These are phyloP conservation scores for Crocodylus rhombifer DNA, from an alignment of 2,797 vertebrate species.

Conservation along the genomic window DNA sequence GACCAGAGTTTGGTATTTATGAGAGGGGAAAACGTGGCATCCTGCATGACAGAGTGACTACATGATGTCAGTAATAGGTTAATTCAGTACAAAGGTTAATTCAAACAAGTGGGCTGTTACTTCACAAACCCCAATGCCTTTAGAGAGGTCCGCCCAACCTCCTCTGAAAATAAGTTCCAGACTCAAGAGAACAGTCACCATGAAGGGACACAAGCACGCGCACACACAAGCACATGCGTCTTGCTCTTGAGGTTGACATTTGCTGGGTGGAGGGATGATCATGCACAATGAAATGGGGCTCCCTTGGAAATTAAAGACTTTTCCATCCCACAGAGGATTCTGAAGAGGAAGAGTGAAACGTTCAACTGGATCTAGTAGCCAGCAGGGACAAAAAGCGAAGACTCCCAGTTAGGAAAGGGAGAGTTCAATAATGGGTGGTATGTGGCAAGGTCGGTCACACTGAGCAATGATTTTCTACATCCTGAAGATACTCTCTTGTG, in stretches of 20 bases:
- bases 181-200: fast-evolving
- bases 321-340: not conserved
- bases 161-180: not conserved
- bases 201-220: not conserved
- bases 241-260: not conserved
- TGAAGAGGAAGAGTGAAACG: not conserved
- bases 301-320: not conserved
- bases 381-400: not conserved
- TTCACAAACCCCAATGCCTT: not conserved
- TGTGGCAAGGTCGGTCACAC: not conserved
- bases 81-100: not conserved
- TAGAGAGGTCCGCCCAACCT: not conserved
- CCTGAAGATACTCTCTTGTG: not conserved
- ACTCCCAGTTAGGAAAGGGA: not conserved
- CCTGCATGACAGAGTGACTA: not conserved
- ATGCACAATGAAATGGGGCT: not conserved
- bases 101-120: not conserved
- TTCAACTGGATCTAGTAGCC: not conserved
- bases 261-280: not conserved
- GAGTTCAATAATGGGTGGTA: not conserved
- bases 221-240: not conserved
- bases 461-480: not conserved
- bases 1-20: not conserved
- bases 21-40: not conserved
- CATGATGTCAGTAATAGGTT: not conserved